Percentiles rank a stretch among this genome's conserved stretches.
Conservation (phyloP, 2,888 invertebrate species). For the Dugesia japonica region DNA sequence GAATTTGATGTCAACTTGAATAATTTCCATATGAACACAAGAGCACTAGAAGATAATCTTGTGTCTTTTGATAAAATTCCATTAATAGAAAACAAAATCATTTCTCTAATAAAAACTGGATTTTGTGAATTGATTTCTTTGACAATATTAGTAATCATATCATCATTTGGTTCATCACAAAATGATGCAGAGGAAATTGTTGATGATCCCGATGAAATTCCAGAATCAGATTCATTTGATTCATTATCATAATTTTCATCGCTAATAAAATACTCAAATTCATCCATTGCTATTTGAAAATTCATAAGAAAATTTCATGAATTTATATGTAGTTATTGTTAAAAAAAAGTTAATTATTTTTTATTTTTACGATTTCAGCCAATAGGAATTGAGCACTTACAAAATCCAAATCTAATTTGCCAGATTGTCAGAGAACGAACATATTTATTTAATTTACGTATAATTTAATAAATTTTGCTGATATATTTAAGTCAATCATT, state of each 20-base stretch:
- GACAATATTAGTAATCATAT: background rate
- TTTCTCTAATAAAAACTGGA: background rate
- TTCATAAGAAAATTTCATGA: too few relatives aligned
- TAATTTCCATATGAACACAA: background rate
- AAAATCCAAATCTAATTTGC: too few relatives aligned
- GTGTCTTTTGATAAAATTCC: background rate
- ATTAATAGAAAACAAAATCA: background rate
- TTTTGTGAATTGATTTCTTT: conserved; percentile 1
- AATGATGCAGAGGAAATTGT: background rate
- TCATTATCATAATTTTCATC: background rate
- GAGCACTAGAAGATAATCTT: background rate
- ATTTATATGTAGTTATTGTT: too few relatives aligned
- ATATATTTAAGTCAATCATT: too few relatives aligned
- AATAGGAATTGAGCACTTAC: too few relatives aligned
- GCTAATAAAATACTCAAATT: background rate
- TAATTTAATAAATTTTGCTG: too few relatives aligned
- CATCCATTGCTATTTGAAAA: background rate
- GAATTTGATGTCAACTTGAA: background rate
- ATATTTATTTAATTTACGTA: too few relatives aligned
- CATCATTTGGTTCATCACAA: background rate
- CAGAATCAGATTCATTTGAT: background rate
- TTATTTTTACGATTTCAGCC: too few relatives aligned
- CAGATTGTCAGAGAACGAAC: too few relatives aligned
- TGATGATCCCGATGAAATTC: background rate
- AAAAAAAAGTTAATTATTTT: too few relatives aligned